Percentiles rank a stretch among this genome's conserved stretches.
These are phyloP conservation scores for Thymelicus sylvestris DNA, from an alignment of 2,888 invertebrate genomes.

Conservation along the genomic window DNA sequence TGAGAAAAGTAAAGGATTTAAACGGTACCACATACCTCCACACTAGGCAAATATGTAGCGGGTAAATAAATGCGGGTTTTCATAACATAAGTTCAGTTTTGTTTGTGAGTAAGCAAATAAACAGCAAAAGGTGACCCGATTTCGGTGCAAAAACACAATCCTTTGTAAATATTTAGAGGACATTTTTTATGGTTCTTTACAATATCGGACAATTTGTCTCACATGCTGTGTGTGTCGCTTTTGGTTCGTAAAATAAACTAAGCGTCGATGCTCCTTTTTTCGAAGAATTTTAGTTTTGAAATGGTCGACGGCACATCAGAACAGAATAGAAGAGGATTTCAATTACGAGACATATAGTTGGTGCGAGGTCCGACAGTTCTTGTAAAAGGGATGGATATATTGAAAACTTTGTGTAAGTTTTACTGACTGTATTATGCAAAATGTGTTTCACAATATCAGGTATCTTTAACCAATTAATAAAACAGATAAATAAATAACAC, in stretches of 20 bases:
- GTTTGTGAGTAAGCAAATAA: constrained; percentile 32
- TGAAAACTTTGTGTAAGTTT: no score
- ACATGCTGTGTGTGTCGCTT: constrained; percentile 25
- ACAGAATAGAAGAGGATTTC: no score
- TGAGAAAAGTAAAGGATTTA: neutral
- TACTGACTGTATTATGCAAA: no score
- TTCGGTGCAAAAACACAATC: constrained; percentile 32
- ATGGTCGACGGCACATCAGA: no score
- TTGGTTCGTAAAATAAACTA: constrained; percentile 25
- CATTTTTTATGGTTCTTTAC: constrained; percentile 33
- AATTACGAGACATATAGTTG: no score
- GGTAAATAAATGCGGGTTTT: constrained; percentile 20
- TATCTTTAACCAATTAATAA: no score
- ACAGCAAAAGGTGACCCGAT: constrained; percentile 34
- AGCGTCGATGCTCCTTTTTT: neutral
- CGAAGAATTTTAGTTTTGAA: neutral
- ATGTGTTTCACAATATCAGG: no score
- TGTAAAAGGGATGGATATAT: no score
- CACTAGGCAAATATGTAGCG: constrained; percentile 6
- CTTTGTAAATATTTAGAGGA: constrained; percentile 37
- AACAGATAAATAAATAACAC: no score
- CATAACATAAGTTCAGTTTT: constrained; percentile 28
- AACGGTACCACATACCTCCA: neutral
- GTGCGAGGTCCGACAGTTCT: no score
- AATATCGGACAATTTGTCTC: constrained; percentile 34